Conservation (phyloP, 1,140 invertebrate species). For the Macrosteles quadrilineatus region DNA sequence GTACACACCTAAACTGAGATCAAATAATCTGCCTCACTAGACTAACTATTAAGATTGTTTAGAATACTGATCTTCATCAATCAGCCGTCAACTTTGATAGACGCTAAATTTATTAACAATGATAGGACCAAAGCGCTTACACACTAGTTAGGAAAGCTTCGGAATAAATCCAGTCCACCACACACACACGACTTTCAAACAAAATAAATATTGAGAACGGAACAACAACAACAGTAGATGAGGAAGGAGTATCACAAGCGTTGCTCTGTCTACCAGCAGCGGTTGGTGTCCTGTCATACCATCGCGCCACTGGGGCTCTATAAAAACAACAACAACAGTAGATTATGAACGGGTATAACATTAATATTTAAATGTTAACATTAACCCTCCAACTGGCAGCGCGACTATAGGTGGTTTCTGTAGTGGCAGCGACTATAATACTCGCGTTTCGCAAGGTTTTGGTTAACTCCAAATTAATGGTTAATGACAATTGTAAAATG, state of each 20-base stretch:
- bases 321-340: not conserved
- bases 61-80: constrained; percentile 2
- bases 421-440: no score
- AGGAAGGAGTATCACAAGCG: not conserved
- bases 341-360: no score
- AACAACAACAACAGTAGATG: not conserved
- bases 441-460: no score
- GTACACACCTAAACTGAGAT: constrained; percentile 1
- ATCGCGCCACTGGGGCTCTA: not conserved
- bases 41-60: not conserved
- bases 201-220: constrained; percentile 4
- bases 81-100: not conserved
- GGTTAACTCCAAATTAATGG: no score
- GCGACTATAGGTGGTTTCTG: no score
- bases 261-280: not conserved
- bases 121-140: constrained; percentile 5
- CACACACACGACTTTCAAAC: not conserved
- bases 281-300: constrained; percentile 4
- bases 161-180: constrained; percentile 1
- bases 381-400: no score
- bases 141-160: constrained; percentile 21
- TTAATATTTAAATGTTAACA: no score
- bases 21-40: not conserved
- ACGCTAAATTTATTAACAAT: constrained; percentile 9
- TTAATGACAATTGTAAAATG: no score